Conservation (phyloP, 2,797 vertebrate genomes). For the Hipposideros larvatus region DNA sequence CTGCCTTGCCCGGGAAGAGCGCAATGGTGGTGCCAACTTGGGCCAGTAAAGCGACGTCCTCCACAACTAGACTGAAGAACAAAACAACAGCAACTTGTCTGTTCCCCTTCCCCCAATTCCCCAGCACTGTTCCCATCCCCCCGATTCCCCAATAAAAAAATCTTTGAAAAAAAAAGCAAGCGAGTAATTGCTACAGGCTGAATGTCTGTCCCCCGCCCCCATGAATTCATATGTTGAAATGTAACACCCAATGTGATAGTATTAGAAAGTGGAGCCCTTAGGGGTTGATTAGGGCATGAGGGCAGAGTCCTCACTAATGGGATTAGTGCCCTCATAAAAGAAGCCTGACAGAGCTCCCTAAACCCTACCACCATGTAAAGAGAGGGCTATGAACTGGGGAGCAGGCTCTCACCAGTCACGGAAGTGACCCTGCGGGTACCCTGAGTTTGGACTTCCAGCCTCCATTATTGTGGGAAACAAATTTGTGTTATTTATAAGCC, state of each 20-base stretch:
- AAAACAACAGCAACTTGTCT: too few relatives aligned
- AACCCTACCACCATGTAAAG: background rate
- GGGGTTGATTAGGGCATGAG: background rate
- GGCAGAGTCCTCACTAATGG: background rate
- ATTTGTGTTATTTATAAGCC: background rate
- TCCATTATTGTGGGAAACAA: background rate
- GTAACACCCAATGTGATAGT: background rate
- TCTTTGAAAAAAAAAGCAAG: too few relatives aligned
- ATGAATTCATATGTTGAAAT: background rate
- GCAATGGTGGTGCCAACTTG: too few relatives aligned
- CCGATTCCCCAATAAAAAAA: too few relatives aligned
- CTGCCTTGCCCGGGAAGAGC: too few relatives aligned
- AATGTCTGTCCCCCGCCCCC: background rate
- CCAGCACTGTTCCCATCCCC: too few relatives aligned
- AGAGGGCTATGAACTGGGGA: background rate
- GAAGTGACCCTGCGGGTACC: background rate
- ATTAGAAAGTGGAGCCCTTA: background rate
- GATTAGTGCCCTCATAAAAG: background rate
- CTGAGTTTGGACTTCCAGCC: background rate
- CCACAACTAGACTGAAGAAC: too few relatives aligned
- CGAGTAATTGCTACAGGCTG: background rate
- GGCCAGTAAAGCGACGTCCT: too few relatives aligned
- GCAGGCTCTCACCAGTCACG: background rate
- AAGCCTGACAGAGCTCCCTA: background rate
- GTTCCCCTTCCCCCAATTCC: too few relatives aligned